A percentile compares a stretch with the other conserved stretches of the same genome.
Evolutionary conservation across 2,888 invertebrate species (phyloP).

Genomic region (Gerris lacustris): DNA sequence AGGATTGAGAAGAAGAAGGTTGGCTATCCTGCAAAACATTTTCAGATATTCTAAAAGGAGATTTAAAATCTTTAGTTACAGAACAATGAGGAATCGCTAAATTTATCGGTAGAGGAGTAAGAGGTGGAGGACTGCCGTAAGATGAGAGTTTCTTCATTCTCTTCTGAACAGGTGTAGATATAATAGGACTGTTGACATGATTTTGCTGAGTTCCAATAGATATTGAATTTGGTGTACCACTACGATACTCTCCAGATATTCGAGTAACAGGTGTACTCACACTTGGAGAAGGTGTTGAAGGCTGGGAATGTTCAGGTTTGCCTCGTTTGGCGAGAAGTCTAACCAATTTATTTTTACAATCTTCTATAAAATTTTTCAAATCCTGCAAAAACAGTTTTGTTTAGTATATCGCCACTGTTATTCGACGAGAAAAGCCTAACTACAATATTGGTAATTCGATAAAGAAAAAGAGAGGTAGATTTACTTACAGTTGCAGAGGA

Average conservation of each 20-base stretch:
- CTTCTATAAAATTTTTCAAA: not conserved
- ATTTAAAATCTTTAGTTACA: slow-evolving; percentile 3
- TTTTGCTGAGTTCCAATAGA: not conserved
- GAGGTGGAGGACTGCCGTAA: not conserved
- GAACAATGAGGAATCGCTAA: not conserved
- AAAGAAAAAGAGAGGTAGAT: not conserved
- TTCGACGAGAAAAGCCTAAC: no score
- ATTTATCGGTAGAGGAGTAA: not conserved
- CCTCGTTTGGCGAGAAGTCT: not conserved
- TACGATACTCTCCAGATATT: not conserved
- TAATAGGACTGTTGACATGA: not conserved
- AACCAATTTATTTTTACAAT: not conserved
- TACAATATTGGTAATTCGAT: not conserved
- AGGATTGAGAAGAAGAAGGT: not conserved
- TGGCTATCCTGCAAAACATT: not conserved
- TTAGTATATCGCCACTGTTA: not conserved
- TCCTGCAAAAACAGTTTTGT: not conserved
- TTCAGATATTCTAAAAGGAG: not conserved
- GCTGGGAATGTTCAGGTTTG: no score
- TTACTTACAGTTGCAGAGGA: not conserved
- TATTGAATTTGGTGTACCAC: not conserved
- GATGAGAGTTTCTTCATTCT: not conserved
- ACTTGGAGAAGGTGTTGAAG: not conserved
- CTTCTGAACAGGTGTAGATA: not conserved
- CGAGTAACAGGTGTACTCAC: not conserved